Base-by-base conservation (phyloP, 2,888 invertebrate genomes). In the Drosophila suboccidentalis region DNA sequence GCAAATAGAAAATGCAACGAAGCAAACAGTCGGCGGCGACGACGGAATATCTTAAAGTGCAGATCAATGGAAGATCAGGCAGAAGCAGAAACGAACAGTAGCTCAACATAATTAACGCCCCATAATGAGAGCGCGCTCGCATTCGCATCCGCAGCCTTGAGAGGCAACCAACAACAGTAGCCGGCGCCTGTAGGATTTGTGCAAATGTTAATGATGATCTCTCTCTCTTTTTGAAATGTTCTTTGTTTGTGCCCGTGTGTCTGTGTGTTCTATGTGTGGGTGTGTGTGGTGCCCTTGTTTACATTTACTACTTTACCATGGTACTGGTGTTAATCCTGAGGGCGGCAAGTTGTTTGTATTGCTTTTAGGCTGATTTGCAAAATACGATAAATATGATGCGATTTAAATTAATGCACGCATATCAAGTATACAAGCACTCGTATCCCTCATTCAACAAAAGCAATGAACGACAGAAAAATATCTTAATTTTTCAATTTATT, bases 171-270 rank as follows among this genome's bases (percentile, higher is more conserved):
- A 38, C 68, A 57, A 70, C 76, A 64, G 74, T 57, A 75, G 62
- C 69, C 72, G 88, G 90, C 85, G 85, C 90, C 85, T 75, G 38
- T 13, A 43, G 89, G 89, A 87, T 87, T 85, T 90, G 64, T 54
- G 50, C 66, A 69, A 86, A 83, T 87, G 81, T 90, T 85, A 84
- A 84, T 84, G 90, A 88, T 88, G 73, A 90, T 84, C 90, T 73
- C 80, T 69, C 13, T 54, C 88, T 71, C n/a, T 57, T 46, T 17
- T 36, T 17, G 15, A 22, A 43, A 66, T 44, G 59, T 59, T 51
- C 46, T 26, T 46, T 62, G 32, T 41, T 36, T 47, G 50, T 54
- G 13, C 46, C 19, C 6, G 17, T 46, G 13, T 17, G 22, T 22
- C 13, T 10, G 32, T 60, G 19, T 19, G 19, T 5, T 64, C 17